Conservation (phyloP, 1,140 invertebrate genomes). For the Leucophenga varia region DNA sequence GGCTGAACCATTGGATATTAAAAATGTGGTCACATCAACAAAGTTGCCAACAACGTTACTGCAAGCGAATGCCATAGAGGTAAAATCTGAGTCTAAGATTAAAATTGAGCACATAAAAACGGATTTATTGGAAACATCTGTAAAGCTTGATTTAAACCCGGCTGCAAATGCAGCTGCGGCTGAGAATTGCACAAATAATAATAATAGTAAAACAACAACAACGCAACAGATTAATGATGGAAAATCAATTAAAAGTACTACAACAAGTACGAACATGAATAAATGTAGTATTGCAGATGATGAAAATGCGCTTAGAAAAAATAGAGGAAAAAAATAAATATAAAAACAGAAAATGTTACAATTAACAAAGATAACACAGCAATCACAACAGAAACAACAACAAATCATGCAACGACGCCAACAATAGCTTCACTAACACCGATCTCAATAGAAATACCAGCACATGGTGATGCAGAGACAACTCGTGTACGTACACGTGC, state of each 20-base stretch:
- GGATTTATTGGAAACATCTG: slow-evolving; percentile 23
- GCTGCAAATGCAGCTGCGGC: neutral
- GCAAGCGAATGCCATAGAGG: neutral
- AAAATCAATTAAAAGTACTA: neutral
- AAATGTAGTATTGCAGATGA: neutral
- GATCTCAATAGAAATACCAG: slow-evolving; percentile 53
- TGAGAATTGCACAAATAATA: neutral
- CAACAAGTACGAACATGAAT: too few relatives aligned
- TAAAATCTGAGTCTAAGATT: slow-evolving; percentile 22
- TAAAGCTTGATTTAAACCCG: neutral
- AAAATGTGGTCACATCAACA: slow-evolving; percentile 2
- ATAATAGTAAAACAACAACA: neutral
- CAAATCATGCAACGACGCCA: slow-evolving; percentile 16
- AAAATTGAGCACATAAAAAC: slow-evolving; percentile 26
- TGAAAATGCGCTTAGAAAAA: too few relatives aligned
- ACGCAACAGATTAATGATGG: neutral
- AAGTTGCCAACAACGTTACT: neutral
- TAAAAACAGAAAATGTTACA: too few relatives aligned
- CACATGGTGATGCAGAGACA: slow-evolving; percentile 32
- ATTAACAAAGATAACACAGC: too few relatives aligned
- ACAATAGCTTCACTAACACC: slow-evolving; percentile 30
- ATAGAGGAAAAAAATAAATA: too few relatives aligned
- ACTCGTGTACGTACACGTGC: slow-evolving; percentile 66
- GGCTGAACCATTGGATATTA: slow-evolving; percentile 4
- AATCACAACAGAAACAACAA: neutral